Evolutionary conservation across 2,888 invertebrate species (phyloP), one percentile per base, ranked within the genome.

Genomic region (Pyrocoelia pectoralis): DNA sequence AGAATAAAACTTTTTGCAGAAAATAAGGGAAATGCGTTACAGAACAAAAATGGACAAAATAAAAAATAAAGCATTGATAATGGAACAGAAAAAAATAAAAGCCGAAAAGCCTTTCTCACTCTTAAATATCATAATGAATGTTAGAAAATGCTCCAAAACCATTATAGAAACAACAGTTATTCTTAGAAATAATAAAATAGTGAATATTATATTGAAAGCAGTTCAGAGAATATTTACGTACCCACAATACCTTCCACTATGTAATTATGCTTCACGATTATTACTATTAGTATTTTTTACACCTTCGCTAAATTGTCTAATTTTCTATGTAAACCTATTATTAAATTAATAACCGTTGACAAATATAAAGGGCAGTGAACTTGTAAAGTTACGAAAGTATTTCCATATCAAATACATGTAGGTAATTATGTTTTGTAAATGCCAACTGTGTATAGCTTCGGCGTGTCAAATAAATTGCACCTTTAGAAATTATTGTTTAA

Each of bases 281-380:
- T 46, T 52, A 52, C 33, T 28, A 10, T 50, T 29, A 12, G 8
- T n/a, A n/a, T 52, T 52, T 18, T 33, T 28, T 57, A 41, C 43
- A 24, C 29, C 24, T 38, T 49, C 33, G 33, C 33, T 33, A 33
- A 33, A 52, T 40, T 57, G 59, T 46, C 56, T 61, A 66, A 67
- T 69, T 66, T 64, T 33, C 41, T 53, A 41, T 54, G 66, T 33
- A 64, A 67, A 61, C 63, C 60, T 61, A 64, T 66, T 49, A 69
- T 71, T 71, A 71, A 60, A 49, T 51, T 71, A 69, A 71, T 69
- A 66, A 60, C 66, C 64, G 69, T 70, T 69, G 69, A 71, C 69
- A 69, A 71, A 46, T 56, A 29, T 24, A 14, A 55, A 46, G 56
- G 29, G 28, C 56, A 38, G 56, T 38, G 52, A 61, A 51, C 56